Evolutionary conservation across 2,113 vertebrate species (phyloP).

Genomic region (Perca schrenkii): DNA sequence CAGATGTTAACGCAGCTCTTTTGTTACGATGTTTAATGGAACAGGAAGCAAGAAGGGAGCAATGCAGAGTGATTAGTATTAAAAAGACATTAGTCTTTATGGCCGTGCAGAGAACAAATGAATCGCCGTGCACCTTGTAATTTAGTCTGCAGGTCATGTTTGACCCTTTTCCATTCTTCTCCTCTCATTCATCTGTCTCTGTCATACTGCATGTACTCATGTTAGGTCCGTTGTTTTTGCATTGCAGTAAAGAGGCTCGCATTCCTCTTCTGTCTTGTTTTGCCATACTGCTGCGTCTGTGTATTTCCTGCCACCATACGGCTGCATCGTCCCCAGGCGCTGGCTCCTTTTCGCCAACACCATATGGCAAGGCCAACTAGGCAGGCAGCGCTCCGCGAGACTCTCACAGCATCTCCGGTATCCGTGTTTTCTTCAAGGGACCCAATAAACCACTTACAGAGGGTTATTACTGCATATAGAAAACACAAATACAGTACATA

Average conservation of each 20-base stretch:
- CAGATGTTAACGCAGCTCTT: constrained; percentile 54
- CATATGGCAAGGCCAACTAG: constrained; percentile 76
- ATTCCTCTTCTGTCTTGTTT: constrained; percentile 57
- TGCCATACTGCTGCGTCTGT: constrained; percentile 59
- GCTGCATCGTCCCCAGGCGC: constrained; percentile 67
- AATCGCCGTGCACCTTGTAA: constrained; percentile 46
- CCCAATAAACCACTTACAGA: not conserved
- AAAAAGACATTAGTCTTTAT: constrained; percentile 33
- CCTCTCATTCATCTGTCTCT: constrained; percentile 44
- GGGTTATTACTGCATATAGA: not conserved
- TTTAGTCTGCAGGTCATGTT: constrained; percentile 67
- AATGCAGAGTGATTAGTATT: constrained; percentile 30
- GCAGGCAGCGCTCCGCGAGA: constrained; percentile 44
- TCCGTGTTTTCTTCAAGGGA: constrained; percentile 26
- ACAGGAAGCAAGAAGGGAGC: constrained; percentile 20
- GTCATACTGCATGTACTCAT: constrained; percentile 23
- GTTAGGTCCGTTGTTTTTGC: constrained; percentile 12
- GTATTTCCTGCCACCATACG: constrained; percentile 80
- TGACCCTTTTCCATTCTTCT: constrained; percentile 43
- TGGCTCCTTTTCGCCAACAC: constrained; percentile 64
- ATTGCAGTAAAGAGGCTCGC: constrained; percentile 19
- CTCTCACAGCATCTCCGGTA: constrained; percentile 25
- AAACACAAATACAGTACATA: constrained; percentile 10
- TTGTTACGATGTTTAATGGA: constrained; percentile 66
- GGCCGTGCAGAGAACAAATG: constrained; percentile 26